Base-by-base conservation (phyloP, 92 coral and sea anemone species). In the Epizoanthus illoricatus region DNA sequence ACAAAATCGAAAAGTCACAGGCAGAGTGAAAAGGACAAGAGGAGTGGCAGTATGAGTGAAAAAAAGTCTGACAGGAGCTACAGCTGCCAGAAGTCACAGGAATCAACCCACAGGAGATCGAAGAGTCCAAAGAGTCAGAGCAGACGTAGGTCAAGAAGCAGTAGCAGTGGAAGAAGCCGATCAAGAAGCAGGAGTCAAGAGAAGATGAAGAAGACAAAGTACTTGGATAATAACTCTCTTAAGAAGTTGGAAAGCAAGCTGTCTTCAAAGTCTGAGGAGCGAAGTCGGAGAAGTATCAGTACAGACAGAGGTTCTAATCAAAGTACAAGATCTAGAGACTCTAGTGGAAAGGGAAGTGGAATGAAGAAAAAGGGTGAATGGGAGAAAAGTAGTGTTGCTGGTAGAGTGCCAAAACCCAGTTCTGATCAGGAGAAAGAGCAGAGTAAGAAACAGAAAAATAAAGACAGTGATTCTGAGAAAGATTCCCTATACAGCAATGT, bases 181-280 rank as follows among this genome's bases (percentile, higher is more conserved):
- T 76, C 82, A 43, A 69, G 82, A 43, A 78, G 82, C 71, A 62
- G 82, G 71, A 78, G 82, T 21, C 21, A 70, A 62, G 82, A 78
- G 66, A 78, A 16, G 56, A 20, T 5, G 11, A 41, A 59, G 23
- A 78, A 78, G 45, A 45, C 20, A 5, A 78, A 63, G 36, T 58
- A n/a, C 39, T 64, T 17, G 7, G 73, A 39, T 4, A 66, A 9
- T 39, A 57, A 43, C 13, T 21, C 58, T 42, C 13, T 20, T 28
- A 56, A 59, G 65, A 75, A 60, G 42, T 19, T 49, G 28, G 69
- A 42, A 20, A 42, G 54, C 10, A 62, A 62, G 28, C 61, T 47
- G 42, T 68, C 73, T 11, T 68, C 73, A 5, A 68, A 68, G 71
- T 15, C 71, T 12, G 47, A 13, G 9, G 73, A 68, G 10, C 40